Evolutionary conservation across 2,888 invertebrate species (phyloP), one percentile per base, ranked within the genome.

Genomic region (Lasioglossum malachurum): DNA sequence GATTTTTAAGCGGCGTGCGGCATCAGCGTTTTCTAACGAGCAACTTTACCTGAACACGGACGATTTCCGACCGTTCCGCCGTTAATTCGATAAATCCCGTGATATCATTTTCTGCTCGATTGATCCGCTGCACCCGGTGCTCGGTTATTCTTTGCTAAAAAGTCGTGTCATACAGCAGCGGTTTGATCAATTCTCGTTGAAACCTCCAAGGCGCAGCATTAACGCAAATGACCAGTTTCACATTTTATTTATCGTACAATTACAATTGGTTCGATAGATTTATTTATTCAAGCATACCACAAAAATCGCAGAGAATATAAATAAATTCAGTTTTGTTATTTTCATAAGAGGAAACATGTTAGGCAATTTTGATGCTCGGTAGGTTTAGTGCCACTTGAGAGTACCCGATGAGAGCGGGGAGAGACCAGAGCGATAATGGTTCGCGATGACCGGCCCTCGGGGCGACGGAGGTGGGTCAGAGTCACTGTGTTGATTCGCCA

Each of bases 401-500:
- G 60, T 16, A 14, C 14, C 4, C 60, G 60, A 60, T 5, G 16
- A 16, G 1, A 27, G 27, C 27, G 16, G 16, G 60, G 31, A 64
- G 64, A 27, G 64, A 71, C 49, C 8, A 64, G 71, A 72, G 64
- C 83, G 73, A 84, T 80, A 69, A 78, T 74, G 78, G 83, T 80
- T 83, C 76, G 84, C 57, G 60, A 87, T 69, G 71, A 83, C 74
- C 81, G 82, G 84, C 75, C 77, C 76, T 82, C 75, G 67, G 67
- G 75, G 72, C n/a, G 44, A 5, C 60, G 64, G 81, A 83, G 88
- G 53, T 88, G 60, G 90, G 85, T 86, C 84, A 83, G 60, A 83
- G 60, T 80, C 75, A 74, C 78, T 60, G 78, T 80, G 35, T 84
- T 41, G 38, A 82, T 82, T 89, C 74, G 83, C 60, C 41, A 64